Conservation (phyloP, 2,797 vertebrate species). For the Phoeniculus purpureus region DNA sequence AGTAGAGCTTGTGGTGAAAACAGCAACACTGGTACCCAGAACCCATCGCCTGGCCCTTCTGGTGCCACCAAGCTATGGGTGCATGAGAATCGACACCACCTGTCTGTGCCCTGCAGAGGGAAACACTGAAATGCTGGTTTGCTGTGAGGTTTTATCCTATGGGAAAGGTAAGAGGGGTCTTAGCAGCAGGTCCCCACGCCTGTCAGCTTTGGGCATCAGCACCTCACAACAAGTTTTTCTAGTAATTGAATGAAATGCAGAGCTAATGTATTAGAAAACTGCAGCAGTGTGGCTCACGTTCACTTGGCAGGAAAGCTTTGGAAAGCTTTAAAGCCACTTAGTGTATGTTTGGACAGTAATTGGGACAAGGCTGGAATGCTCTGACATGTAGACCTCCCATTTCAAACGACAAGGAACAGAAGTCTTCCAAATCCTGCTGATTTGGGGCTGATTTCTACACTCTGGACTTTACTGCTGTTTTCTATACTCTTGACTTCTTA, state of each 20-base stretch:
- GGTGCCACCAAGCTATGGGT: not conserved
- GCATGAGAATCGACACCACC: not conserved
- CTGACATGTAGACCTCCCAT: not conserved
- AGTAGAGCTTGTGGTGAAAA: not conserved
- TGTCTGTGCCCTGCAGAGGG: not conserved
- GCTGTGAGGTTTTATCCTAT: not conserved
- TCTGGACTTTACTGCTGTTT: not conserved
- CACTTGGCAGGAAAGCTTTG: not conserved
- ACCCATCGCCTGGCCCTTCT: not conserved
- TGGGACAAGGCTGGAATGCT: slow-evolving; percentile 6
- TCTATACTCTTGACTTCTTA: not conserved
- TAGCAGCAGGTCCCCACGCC: not conserved
- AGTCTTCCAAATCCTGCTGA: not conserved
- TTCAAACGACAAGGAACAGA: slow-evolving; percentile 1
- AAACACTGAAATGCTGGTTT: not conserved
- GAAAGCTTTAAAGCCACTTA: slow-evolving; percentile 23
- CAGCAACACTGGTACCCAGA: not conserved
- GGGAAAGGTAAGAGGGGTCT: not conserved
- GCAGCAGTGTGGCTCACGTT: not conserved
- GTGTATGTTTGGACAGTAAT: not conserved
- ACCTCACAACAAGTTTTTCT: not conserved
- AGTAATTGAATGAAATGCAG: not conserved
- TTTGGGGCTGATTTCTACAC: not conserved
- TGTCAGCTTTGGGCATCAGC: not conserved
- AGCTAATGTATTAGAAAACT: not conserved